Evolutionary conservation across 2,797 vertebrate species (phyloP), one percentile per base, ranked within the genome.

Genomic region (Salarias fasciatus): DNA sequence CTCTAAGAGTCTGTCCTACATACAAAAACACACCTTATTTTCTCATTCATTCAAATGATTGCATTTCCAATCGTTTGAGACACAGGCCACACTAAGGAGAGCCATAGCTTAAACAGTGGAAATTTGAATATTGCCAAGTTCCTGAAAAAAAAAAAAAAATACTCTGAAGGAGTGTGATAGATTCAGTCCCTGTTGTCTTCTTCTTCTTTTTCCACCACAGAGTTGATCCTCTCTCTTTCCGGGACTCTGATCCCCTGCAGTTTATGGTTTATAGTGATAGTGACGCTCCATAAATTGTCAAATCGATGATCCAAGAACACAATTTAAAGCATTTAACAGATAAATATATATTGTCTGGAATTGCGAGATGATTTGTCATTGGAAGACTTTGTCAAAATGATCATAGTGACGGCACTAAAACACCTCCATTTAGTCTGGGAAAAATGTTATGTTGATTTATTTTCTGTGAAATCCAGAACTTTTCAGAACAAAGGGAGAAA

Each of bases 111-210:
- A 11, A 55, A 68, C 28, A 36, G 53, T 52, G 62, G 72, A 78
- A 47, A 80, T 77, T 41, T 52, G 67, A 78, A 11, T 29, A 56
- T n/a, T 38, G 81, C 61, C 66, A 83, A 33, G 14, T 7, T 42
- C 51, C 14, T 52, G 24, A 24, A 24, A 24, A 24, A 2, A 24
- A 24, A 24, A 24, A 24, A 2, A 24, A 2, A 24, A 3, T 24
- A 11, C 45, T 12, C 48, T 75, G 63, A 69, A 72, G 53, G 60
- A 30, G 42, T 69, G 55, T 53, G 59, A 49, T n/a, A 54, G 75
- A 84, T 78, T 77, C 65, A 78, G 13, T 41, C 53, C 9, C 14
- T 8, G 30, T 18, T 60, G 42, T 63, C 52, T 35, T 67, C 52
- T 58, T 13, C 47, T 72, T 24, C 18, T 24, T 24, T 24, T 24